Evolutionary conservation across 2,888 invertebrate genomes (phyloP), one percentile per base, ranked within the genome.

Genomic region (Gymnosoma rotundatum): DNA sequence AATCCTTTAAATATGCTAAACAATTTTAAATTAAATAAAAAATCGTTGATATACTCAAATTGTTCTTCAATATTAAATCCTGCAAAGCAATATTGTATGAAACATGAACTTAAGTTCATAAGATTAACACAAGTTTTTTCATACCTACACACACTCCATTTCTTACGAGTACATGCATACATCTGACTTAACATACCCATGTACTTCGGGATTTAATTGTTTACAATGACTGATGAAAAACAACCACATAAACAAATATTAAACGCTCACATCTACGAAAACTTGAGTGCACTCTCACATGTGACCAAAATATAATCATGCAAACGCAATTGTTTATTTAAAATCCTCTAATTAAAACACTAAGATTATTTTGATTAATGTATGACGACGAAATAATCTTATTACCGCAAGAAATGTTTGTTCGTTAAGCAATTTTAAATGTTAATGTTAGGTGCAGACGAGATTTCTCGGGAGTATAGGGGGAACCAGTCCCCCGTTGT

Each of bases 151-250:
- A n/a, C 32, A 32, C 14, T 20, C 52, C n/a, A 0, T 21, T 14
- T 10, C 21, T 14, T 12, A 21, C 25, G 2, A 32, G 5, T 32
- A 42, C 12, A 12, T 36, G 20, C 1, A 52, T 4, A 12, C 36
- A 20, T 21, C 7, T 18, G 14, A 12, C 10, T 42, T 4, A 7
- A 52, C 32, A 45, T 21, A 8, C 14, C 45, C 50, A 56, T 54
- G 25, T 20, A 70, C 45, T 63, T 45, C 63, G 63, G 45, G 21
- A 45, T 63, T 70, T 69, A 32, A 78, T 78, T 78, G 69, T 54
- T 78, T 69, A 61, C 61, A 70, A 48, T 78, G 48, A 63, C 36
- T 63, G 45, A 45, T 70, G 45, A 56, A 63, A 78, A 70, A 78
- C 54, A 78, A 70, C 5, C 21, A 1, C 61, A 54, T 32, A 60